Conservation (phyloP, 2,113 vertebrate species). For the Aptenodytes forsteri region DNA sequence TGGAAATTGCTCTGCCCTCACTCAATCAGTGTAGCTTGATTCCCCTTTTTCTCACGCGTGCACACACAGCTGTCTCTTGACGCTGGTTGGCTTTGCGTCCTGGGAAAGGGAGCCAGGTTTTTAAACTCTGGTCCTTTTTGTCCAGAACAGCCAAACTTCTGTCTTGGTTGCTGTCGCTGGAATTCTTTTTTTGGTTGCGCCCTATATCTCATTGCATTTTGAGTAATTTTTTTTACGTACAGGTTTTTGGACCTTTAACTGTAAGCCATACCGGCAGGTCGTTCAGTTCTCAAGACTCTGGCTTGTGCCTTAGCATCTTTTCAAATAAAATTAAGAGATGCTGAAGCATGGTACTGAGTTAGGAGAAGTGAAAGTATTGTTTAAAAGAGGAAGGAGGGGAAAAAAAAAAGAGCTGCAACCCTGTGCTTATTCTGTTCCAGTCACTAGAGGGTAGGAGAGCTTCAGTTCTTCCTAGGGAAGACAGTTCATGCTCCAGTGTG, state of each 20-base stretch:
- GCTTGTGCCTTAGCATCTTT: background rate
- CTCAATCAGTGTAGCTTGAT: background rate
- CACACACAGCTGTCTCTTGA: background rate
- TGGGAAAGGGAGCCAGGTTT: background rate
- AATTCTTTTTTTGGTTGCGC: background rate
- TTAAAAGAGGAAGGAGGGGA: background rate
- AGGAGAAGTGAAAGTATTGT: background rate
- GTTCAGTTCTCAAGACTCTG: background rate
- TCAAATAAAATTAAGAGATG: background rate
- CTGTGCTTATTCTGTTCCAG: slow-evolving; percentile 67
- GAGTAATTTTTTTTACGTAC: background rate
- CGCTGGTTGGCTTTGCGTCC: background rate
- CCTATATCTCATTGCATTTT: background rate
- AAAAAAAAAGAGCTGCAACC: background rate
- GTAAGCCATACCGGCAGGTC: background rate
- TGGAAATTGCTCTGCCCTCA: background rate
- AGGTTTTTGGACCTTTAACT: background rate
- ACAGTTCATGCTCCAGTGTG: slow-evolving; percentile 19
- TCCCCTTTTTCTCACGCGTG: background rate
- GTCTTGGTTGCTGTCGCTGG: background rate
- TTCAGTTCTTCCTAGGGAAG: slow-evolving; percentile 50
- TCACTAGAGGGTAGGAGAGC: slow-evolving; percentile 83
- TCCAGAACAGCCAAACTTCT: background rate
- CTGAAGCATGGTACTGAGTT: background rate
- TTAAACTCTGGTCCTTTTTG: background rate